Evolutionary conservation across 2,888 invertebrate genomes (phyloP).

Genomic region (Prenolepis imparis): DNA sequence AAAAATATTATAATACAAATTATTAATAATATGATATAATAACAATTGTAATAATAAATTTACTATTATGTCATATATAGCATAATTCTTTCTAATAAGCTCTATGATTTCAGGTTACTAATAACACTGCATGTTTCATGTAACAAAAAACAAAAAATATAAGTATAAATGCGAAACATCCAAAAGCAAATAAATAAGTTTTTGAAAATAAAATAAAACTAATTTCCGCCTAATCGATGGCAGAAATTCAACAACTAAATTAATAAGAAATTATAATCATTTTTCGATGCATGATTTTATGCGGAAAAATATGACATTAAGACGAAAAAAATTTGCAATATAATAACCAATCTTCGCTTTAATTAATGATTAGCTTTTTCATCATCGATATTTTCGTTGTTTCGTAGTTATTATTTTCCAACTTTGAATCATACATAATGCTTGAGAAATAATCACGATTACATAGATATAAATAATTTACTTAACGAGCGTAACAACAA

Average conservation of each 20-base stretch:
- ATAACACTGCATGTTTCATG: slow-evolving; percentile 19
- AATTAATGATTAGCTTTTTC: neutral
- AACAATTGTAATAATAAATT: too few species aligned
- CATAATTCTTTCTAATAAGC: neutral
- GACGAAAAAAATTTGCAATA: neutral
- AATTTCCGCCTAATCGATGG: slow-evolving; percentile 68
- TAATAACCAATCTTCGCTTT: neutral
- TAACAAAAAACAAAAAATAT: slow-evolving; percentile 37
- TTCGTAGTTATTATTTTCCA: neutral
- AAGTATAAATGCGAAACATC: slow-evolving; percentile 50
- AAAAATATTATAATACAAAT: too few species aligned
- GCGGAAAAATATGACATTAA: neutral
- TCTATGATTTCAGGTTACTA: slow-evolving; percentile 34
- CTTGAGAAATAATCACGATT: slow-evolving; percentile 19
- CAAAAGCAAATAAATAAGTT: slow-evolving; percentile 27
- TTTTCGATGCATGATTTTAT: neutral
- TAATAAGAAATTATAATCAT: neutral
- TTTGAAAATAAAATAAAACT: slow-evolving; percentile 75
- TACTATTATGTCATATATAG: neutral
- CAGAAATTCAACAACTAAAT: neutral
- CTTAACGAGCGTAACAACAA: slow-evolving; percentile 15
- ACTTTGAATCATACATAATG: neutral
- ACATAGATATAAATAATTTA: slow-evolving; percentile 14
- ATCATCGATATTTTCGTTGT: neutral
- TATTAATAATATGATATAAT: too few species aligned